Base-by-base conservation (phyloP, 2,113 vertebrate genomes). In the Saccopteryx leptura region DNA sequence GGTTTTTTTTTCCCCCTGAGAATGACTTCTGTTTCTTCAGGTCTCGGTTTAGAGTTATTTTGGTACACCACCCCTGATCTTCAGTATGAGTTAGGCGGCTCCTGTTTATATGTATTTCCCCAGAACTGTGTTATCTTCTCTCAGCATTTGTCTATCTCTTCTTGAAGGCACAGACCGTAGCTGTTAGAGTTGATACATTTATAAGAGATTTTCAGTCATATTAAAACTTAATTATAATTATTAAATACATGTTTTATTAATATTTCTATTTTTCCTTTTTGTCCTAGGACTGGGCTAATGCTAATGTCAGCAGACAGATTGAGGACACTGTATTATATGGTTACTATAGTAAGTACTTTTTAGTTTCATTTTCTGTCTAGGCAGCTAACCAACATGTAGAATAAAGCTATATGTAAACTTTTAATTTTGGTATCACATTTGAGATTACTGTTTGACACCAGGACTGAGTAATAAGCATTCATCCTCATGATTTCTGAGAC, bases 251-350 rank as follows among this genome's bases (percentile, higher is more conserved):
- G 69, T 75, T 95, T 88, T 28, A 58, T 89, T 94, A 90, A 91
- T 79, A 80, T 79, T 95, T 85, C 65, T 84, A 0, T 66, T 97
- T 11, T 96, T 91, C 50, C 18, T 81, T 96, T 95, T 92, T 87
- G 93, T 96, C 54, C 68, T 96, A 99, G 99, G 99, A 99, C 39
- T 99, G 99, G 99, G 99, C 99, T 85, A 98, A 99, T 98, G 99
- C 97, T 98, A 99, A 99, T 96, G 98, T 99, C 97, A 99, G 99
- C 79, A 99, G 99, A 95, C 98, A 99, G 97, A 99, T 99, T 97
- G 99, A 99, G 98, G 98, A 99, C 95, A 99, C 99, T 3, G 99
- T 99, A 54, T 97, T 99, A 65, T 99, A 99, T 97, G 99, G 99
- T 88, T 99, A 99, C 98, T 99, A 99, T 97, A 99, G 99, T 99